These are phyloP conservation scores for Drosophila sordidula DNA, from an alignment of 2,888 invertebrate species.

Conservation along the genomic window DNA sequence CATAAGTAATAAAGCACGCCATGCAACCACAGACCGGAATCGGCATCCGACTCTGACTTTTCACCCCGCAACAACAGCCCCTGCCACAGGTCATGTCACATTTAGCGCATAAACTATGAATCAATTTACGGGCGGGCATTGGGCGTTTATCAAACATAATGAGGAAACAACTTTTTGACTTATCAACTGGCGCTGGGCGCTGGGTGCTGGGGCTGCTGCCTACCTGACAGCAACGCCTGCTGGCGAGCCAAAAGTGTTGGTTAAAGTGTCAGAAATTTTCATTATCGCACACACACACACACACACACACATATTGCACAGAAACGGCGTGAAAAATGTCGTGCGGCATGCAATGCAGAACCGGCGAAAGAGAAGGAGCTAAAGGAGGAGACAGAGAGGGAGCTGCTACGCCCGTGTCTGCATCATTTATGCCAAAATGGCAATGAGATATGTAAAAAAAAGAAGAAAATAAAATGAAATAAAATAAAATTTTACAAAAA, in stretches of 20 bases:
- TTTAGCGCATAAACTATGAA: slow-evolving; percentile 81
- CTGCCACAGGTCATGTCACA: slow-evolving; percentile 77
- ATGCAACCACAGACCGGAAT: slow-evolving; percentile 61
- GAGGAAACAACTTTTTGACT: slow-evolving; percentile 79
- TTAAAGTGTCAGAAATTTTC: slow-evolving; percentile 81
- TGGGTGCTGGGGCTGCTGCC: slow-evolving; percentile 38
- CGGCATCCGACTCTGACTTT: slow-evolving; percentile 35
- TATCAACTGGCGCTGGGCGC: slow-evolving; percentile 62
- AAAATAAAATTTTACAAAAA: slow-evolving; percentile 31
- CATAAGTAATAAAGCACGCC: slow-evolving; percentile 77
- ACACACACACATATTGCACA: slow-evolving; percentile 17
- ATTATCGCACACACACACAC: slow-evolving; percentile 70
- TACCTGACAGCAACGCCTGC: slow-evolving; percentile 62
- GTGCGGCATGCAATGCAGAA: slow-evolving; percentile 75
- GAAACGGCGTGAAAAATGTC: slow-evolving; percentile 68
- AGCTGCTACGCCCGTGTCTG: slow-evolving; percentile 68
- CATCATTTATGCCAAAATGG: slow-evolving; percentile 78
- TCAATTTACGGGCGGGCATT: slow-evolving; percentile 72
- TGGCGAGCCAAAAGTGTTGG: slow-evolving; percentile 76
- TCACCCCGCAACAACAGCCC: slow-evolving; percentile 4
- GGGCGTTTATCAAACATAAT: slow-evolving; percentile 78
- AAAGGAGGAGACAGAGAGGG: slow-evolving; percentile 34
- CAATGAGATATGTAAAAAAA: slow-evolving; percentile 67
- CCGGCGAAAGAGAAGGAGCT: slow-evolving; percentile 37
- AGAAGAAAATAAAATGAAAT: slow-evolving; percentile 44